Conservation (phyloP, 2,113 vertebrate genomes). For the Asarcornis scutulata region DNA sequence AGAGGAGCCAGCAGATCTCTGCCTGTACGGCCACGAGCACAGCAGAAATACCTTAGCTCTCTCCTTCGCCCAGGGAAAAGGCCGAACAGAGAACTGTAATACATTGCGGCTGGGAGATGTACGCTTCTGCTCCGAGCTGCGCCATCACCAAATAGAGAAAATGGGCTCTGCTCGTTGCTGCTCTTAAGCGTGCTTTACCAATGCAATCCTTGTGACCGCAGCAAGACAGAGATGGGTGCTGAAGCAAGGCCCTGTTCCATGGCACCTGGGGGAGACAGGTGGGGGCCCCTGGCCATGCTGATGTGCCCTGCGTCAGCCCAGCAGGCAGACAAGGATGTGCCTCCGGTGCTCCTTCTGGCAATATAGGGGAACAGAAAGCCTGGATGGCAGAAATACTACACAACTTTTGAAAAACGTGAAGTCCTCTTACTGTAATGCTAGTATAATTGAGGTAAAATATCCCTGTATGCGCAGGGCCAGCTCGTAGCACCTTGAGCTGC, state of each 20-base stretch:
- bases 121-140: background rate
- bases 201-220: rapidly evolving
- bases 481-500: background rate
- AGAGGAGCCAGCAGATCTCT: background rate
- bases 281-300: background rate
- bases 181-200: rapidly evolving
- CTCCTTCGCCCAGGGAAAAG: background rate
- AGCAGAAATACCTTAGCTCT: background rate
- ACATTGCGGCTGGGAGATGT: rapidly evolving
- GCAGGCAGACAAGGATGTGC: rapidly evolving
- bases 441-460: background rate
- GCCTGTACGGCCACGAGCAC: rapidly evolving
- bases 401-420: background rate
- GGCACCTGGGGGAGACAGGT: background rate
- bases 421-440: background rate
- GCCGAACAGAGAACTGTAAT: background rate
- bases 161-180: background rate
- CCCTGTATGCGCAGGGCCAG: rapidly evolving
- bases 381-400: background rate
- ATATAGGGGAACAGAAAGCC: rapidly evolving
- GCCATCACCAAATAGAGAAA: background rate
- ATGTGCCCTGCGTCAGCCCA: background rate
- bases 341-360: background rate
- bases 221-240: background rate
- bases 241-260: rapidly evolving